Conservation (phyloP, 2,888 invertebrate species). For the Cenopis cana region DNA sequence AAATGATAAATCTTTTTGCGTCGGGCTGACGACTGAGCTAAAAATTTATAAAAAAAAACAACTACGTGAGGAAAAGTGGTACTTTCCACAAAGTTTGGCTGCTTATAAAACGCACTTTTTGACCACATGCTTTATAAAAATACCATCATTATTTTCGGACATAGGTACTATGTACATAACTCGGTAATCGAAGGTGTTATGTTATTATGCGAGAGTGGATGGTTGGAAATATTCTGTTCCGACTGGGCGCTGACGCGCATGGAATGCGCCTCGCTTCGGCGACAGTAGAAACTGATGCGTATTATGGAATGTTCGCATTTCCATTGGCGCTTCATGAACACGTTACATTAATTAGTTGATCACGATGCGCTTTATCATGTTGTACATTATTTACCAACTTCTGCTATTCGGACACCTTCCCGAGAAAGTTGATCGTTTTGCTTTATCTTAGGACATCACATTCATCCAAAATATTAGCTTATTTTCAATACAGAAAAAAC, state of each 20-base stretch:
- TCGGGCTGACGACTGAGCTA: too few species aligned
- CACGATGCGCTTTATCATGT: conserved; percentile 36
- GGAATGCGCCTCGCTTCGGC: conserved; percentile 75
- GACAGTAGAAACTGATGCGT: conserved; percentile 72
- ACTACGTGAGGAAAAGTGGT: too few species aligned
- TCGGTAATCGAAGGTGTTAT: not conserved
- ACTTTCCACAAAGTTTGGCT: too few species aligned
- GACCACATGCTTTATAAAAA: too few species aligned
- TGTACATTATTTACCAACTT: conserved; percentile 13
- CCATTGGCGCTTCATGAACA: conserved; percentile 47
- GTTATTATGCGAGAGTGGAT: conserved; percentile 33
- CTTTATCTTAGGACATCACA: not conserved
- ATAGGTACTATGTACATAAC: not conserved
- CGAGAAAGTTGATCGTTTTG: conserved; percentile 17
- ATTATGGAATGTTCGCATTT: conserved; percentile 62
- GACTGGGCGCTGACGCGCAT: conserved; percentile 75
- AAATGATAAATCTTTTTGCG: too few species aligned
- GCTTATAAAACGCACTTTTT: not conserved
- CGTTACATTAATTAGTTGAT: conserved; percentile 46
- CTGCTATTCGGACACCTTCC: conserved; percentile 8
- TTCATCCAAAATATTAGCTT: too few species aligned
- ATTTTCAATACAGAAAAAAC: too few species aligned
- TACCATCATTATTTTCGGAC: not conserved
- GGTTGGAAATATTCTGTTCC: conserved; percentile 75
- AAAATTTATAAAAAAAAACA: too few species aligned